Conservation (phyloP, 2,797 vertebrate species). For the Antennarius maculatus region DNA sequence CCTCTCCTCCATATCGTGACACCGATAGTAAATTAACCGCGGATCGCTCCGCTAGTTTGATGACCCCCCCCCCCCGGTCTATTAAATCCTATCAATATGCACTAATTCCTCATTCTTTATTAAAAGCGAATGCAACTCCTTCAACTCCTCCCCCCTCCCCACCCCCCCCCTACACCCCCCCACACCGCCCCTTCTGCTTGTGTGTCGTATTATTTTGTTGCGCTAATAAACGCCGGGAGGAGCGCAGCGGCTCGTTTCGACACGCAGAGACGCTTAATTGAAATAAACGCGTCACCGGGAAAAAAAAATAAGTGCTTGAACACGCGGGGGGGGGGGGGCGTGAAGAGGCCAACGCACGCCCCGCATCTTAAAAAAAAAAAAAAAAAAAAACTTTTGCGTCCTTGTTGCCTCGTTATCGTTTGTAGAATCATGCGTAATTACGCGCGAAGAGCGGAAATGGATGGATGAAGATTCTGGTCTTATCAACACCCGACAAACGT, state of each 20-base stretch:
- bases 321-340: conserved; percentile 31
- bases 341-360: conserved; percentile 8
- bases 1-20: conserved; percentile 78
- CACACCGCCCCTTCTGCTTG: neutral
- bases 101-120: conserved; percentile 79
- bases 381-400: conserved; percentile 36
- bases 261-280: conserved; percentile 73
- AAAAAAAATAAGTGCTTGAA: conserved; percentile 66
- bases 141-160: conserved; percentile 3
- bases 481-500: conserved; percentile 40
- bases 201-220: conserved; percentile 67
- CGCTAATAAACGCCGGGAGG: conserved; percentile 70
- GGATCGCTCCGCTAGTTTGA: conserved; percentile 88
- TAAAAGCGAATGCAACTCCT: conserved; percentile 66
- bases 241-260: conserved; percentile 65
- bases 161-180: neutral
- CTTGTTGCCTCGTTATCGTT: conserved; percentile 41
- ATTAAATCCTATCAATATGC: conserved; percentile 82
- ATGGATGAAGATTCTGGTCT: conserved; percentile 33
- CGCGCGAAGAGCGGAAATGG: conserved; percentile 39
- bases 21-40: conserved; percentile 92
- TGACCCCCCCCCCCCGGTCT: conserved; percentile 71
- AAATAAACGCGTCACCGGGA: conserved; percentile 69
- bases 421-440: conserved; percentile 51
- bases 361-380: conserved; percentile 31